These are phyloP conservation scores for Pomatostomus ruficeps DNA, from an alignment of 2,113 vertebrate genomes.

Conservation along the genomic window DNA sequence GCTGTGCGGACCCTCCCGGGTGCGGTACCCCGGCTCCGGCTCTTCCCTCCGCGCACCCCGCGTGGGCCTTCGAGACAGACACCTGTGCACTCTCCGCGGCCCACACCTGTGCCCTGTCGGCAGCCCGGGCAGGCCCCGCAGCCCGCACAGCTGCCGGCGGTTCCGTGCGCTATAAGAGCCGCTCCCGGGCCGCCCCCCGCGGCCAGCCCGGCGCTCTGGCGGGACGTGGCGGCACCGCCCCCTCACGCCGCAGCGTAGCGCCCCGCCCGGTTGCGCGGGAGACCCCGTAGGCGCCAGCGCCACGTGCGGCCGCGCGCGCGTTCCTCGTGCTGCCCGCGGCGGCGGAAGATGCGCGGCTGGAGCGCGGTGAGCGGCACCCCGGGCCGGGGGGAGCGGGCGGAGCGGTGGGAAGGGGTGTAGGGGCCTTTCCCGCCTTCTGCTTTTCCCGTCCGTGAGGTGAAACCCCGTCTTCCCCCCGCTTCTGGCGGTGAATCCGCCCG, in stretches of 20 bases:
- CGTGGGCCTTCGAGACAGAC: background rate
- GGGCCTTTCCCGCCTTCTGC: background rate
- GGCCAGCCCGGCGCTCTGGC: accelerated
- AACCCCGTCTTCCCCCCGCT: accelerated
- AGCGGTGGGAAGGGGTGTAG: accelerated
- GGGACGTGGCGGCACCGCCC: background rate
- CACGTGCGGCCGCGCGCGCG: background rate
- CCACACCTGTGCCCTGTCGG: accelerated
- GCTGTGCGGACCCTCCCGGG: background rate
- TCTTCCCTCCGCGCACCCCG: background rate
- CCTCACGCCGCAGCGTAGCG: background rate
- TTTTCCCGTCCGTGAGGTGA: too few relatives aligned
- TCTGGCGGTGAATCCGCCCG: too few relatives aligned
- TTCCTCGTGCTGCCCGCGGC: background rate
- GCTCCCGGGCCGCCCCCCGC: accelerated
- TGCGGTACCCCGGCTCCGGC: background rate
- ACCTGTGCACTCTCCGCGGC: accelerated
- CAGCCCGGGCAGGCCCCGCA: too few relatives aligned
- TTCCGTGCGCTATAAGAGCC: background rate
- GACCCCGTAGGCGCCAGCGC: background rate
- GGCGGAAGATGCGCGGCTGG: background rate
- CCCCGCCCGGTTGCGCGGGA: background rate
- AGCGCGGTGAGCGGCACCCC: background rate
- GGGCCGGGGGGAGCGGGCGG: background rate
- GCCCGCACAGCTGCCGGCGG: background rate